Conservation (phyloP, 2,797 vertebrate genomes). For the Cyprinella venusta region DNA sequence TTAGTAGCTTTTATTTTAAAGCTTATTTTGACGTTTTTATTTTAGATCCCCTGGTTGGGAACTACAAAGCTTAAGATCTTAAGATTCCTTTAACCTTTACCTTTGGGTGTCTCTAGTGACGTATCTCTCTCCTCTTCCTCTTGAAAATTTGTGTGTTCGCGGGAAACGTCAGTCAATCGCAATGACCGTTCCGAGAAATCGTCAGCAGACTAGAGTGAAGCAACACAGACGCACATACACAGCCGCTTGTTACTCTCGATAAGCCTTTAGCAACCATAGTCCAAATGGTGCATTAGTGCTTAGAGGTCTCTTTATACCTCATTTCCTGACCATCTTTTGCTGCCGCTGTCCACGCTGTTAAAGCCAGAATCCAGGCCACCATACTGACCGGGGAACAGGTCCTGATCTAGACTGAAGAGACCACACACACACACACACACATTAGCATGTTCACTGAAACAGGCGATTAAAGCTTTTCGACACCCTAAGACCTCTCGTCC, state of each 20-base stretch:
- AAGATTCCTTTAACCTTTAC: constrained; percentile 56
- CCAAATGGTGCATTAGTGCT: not conserved
- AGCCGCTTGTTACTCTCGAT: not conserved
- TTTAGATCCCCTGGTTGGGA: not conserved
- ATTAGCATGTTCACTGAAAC: not conserved
- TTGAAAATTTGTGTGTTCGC: constrained; percentile 81
- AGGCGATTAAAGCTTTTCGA: constrained; percentile 6
- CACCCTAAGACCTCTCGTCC: constrained; percentile 10
- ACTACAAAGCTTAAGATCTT: not conserved
- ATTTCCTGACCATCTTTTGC: constrained; percentile 91
- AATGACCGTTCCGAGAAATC: constrained; percentile 89
- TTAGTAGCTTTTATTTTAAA: not conserved
- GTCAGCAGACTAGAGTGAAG: constrained; percentile 82
- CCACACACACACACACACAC: constrained; percentile 19
- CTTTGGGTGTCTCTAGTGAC: constrained; percentile 61
- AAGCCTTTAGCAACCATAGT: constrained; percentile 2
- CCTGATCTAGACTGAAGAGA: constrained; percentile 81
- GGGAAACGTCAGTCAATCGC: constrained; percentile 80
- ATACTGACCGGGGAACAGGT: constrained; percentile 80
- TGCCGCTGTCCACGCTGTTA: constrained; percentile 91
- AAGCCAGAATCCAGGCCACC: constrained; percentile 89
- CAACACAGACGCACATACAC: not conserved
- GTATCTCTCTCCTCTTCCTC: constrained; percentile 73
- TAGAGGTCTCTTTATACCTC: constrained; percentile 75
- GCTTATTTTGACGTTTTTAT: not conserved